phyloP scores from a whole-genome alignment of 1,140 invertebrate species.

The Bactericera cockerelli region DNA sequence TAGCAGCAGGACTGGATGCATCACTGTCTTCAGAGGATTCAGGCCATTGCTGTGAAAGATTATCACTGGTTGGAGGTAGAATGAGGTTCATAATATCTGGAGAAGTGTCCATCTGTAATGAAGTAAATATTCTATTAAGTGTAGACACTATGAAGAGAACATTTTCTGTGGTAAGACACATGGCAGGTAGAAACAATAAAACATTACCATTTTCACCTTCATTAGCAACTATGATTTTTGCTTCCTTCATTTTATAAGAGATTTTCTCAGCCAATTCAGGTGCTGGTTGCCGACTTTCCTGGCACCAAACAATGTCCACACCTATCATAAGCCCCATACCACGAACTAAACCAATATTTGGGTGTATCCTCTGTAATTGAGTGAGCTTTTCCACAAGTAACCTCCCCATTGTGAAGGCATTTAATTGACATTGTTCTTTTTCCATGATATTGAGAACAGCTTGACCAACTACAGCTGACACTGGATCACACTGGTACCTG shows the following conservation, averaged over 20 bases:
- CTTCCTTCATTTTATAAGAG: constrained; percentile 56
- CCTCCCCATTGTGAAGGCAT: constrained; percentile 61
- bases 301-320: constrained; percentile 75
- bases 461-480: constrained; percentile 85
- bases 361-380: constrained; percentile 23
- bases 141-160: constrained; percentile 33
- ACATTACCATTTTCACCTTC: constrained; percentile 89
- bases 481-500: constrained; percentile 87
- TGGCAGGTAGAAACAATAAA: constrained; percentile 88
- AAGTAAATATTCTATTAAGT: background rate
- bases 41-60: background rate
- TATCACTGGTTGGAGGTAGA: background rate
- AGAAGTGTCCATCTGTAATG: background rate
- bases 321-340: constrained; percentile 83
- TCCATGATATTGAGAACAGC: constrained; percentile 88
- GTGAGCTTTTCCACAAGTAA: constrained; percentile 53
- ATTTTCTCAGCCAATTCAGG: constrained; percentile 56
- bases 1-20: background rate
- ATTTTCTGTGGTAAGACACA: constrained; percentile 76
- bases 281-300: constrained; percentile 58
- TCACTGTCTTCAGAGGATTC: background rate
- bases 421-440: constrained; percentile 64
- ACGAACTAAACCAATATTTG: constrained; percentile 50
- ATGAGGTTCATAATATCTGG: background rate
- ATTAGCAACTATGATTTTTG: constrained; percentile 70